phyloP scores from a whole-genome alignment of 2,888 invertebrate genomes.

The Tenthredo notha region DNA sequence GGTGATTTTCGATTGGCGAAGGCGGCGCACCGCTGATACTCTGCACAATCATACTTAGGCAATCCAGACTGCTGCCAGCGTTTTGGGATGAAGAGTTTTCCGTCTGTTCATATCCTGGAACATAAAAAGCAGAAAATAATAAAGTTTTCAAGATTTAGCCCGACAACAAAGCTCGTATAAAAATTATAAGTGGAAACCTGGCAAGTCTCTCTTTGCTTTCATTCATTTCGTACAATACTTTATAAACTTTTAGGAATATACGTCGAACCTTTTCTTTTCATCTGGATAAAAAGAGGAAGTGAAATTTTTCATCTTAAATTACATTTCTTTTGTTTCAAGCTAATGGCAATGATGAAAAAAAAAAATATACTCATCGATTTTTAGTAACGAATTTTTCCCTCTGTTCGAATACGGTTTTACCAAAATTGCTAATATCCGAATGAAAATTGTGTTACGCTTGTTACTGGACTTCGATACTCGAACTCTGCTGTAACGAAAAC shows the following conservation, averaged over 20 bases:
- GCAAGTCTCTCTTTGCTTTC: background rate
- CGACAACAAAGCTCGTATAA: constrained; percentile 1
- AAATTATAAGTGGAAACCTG: constrained; percentile 19
- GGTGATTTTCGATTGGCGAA: constrained; percentile 68
- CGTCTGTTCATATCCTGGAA: constrained; percentile 71
- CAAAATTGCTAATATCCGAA: background rate
- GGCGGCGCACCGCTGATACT: constrained; percentile 81
- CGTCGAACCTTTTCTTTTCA: background rate
- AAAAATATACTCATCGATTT: background rate
- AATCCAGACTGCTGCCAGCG: constrained; percentile 83
- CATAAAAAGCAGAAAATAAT: constrained; percentile 54
- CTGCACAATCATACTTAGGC: constrained; percentile 86
- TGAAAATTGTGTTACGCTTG: constrained; percentile 37
- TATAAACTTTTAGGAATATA: background rate
- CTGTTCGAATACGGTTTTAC: background rate
- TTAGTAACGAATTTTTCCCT: background rate
- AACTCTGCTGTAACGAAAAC: constrained; percentile 6
- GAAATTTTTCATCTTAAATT: background rate
- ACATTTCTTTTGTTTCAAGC: background rate
- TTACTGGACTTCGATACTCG: constrained; percentile 8
- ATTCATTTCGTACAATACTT: background rate
- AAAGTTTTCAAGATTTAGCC: background rate
- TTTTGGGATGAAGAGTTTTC: constrained; percentile 71
- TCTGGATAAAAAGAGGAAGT: background rate
- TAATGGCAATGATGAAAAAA: background rate